Base-by-base conservation (phyloP, 1,140 invertebrate genomes). In the Drosophila varians region DNA sequence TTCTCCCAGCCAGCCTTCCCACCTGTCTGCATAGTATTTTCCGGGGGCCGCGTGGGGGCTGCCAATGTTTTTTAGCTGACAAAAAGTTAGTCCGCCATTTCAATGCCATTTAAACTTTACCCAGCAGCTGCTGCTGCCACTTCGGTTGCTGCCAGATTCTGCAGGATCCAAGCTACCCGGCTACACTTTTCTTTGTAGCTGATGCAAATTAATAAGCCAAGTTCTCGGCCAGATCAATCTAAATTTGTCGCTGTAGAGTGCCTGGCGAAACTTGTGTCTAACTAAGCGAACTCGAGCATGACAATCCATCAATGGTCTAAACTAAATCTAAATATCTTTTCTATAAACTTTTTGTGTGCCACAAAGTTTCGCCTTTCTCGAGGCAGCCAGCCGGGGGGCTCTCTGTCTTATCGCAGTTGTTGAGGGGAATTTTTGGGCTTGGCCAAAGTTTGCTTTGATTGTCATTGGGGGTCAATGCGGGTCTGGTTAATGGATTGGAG, bases 171-270 rank as follows among this genome's bases (percentile, higher is more conserved):
- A 47, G 52, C 45, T 70, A 19, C 49, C 52, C 8, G 5, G 4
- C 36, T 16, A n/a, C n/a, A n/a, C 11, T n/a, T 57, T 46, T 25
- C 31, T 57, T 46, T 25, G 28, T 42, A 54, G 38, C 54, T 58
- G 25, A 72, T 58, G 77, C 62, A 88, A 82, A 87, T 86, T 86
- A 86, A 86, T 87, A 86, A 87, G 83, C 73, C 74, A 88, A 66
- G 54, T 76, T 60, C 54, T 62, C 42, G 51, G 58, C 34, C 46
- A 87, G 83, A 86, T 86, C 82, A 86, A 86, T 86, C 82, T 86
- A 87, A 87, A 86, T 86, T 86, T 77, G 52, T 31, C 43, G 16
- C 40, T 45, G 51, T 61, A 70, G 53, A 51, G 48, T 21, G 21
- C 31, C 68, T 38, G 28, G 56, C 18, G 53, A 68, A 78, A 78